Evolutionary conservation across 2,888 invertebrate species (phyloP).

Genomic region (Phengaris alcon): DNA sequence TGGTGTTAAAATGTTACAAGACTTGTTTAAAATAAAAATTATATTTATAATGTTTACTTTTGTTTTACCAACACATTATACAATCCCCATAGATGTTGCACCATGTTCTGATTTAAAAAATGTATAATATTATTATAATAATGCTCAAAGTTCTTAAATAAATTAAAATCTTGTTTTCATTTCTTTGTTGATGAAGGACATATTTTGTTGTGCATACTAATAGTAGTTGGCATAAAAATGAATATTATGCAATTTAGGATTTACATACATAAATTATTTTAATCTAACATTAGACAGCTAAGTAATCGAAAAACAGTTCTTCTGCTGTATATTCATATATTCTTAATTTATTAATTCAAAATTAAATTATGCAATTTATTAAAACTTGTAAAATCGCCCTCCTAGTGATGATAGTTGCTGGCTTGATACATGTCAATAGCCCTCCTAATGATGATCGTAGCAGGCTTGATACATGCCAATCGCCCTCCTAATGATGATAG

Average conservation of each 20-base stretch:
- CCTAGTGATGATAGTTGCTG: no score
- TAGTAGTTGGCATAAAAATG: no score
- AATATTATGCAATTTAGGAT: background rate
- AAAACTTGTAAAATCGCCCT: background rate
- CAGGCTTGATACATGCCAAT: constrained; percentile 69
- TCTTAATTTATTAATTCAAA: constrained; percentile 4
- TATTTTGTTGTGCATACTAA: no score
- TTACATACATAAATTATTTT: background rate
- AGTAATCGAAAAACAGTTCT: constrained; percentile 28
- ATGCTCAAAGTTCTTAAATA: background rate
- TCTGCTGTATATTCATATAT: constrained; percentile 16
- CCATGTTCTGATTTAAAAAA: background rate
- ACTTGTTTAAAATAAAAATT: background rate
- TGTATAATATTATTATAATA: background rate
- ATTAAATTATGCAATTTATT: constrained; percentile 10
- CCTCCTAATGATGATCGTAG: constrained; percentile 18
- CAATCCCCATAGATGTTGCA: background rate
- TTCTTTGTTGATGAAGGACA: background rate
- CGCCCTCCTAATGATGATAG: constrained; percentile 23
- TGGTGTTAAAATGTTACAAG: background rate
- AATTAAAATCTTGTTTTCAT: background rate
- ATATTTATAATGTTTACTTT: background rate
- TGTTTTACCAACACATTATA: background rate
- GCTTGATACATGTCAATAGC: no score
- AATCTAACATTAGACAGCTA: background rate